Evolutionary conservation across 2,888 invertebrate species (phyloP), one percentile per base, ranked within the genome.

Genomic region (Cerceris ruficornis): DNA sequence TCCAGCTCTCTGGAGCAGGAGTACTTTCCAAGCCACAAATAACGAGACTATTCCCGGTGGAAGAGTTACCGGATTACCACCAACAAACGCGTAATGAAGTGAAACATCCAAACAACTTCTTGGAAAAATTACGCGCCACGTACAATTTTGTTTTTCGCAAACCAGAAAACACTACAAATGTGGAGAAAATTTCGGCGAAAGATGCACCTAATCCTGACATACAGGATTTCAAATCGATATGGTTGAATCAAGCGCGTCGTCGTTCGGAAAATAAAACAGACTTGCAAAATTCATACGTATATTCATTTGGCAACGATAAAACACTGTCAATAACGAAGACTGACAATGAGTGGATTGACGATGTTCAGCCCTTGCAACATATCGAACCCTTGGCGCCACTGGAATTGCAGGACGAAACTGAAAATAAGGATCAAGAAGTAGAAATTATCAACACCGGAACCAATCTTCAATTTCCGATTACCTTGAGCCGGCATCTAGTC

Each of bases 121-220:
- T 89, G 8, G 89, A 86, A 1, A 91, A 90, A 84, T 83, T 91
- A 69, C 87, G 88, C 46, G 85, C 90, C 15, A 89, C 89, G 11
- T 91, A 90, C 65, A 83, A 91, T 65, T 89, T 89, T 55, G 88
- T 91, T 8, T 90, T 91, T 65, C 89, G 81, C 58, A 88, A 88
- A 65, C 71, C 87, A 2, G 88, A 88, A 49, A 85, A 89, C 58
- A 84, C 85, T 1, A 89, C 85, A 62, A 87, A 88, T 70, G 82
- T 90, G 39, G 88, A 87, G 67, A 88, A 84, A 60, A 88, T 89
- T 64, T 46, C 86, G 2, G 58, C 74, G 6, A 86, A 83, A 9
- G 70, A 80, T 15, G 14, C 65, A 5, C 39, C 81, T 2, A 49
- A 73, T 57, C 49, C 75, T 2, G 81, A 85, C 9, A 17, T 77